A percentile compares a stretch with the other conserved stretches of the same genome.
phyloP scores from a whole-genome alignment of 2,888 invertebrate genomes.

The Drosophila nr. perissopoda region DNA sequence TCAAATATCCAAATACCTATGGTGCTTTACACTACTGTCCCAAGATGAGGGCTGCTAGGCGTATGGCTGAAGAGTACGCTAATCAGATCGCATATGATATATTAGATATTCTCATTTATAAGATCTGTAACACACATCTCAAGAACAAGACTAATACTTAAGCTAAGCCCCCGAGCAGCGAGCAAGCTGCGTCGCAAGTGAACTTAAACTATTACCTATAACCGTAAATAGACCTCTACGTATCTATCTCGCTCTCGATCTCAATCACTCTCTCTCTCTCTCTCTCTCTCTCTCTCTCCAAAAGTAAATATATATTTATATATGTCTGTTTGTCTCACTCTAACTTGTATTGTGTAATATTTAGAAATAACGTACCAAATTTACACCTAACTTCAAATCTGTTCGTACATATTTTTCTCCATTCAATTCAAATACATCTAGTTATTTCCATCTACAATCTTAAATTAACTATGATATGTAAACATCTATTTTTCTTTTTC shows the following conservation, averaged over 20 bases:
- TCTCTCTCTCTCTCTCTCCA: constrained; percentile 7
- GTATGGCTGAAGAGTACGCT: constrained; percentile 8
- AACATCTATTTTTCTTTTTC: constrained; percentile 22
- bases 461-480: constrained; percentile 58
- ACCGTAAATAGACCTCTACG: constrained; percentile 18
- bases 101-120: background rate
- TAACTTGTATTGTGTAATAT: constrained; percentile 74
- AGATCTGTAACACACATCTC: background rate
- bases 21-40: background rate
- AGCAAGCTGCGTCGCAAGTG: constrained; percentile 1
- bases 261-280: background rate
- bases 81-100: background rate
- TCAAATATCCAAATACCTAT: constrained; percentile 9
- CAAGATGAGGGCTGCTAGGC: background rate
- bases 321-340: constrained; percentile 64
- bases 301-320: constrained; percentile 34
- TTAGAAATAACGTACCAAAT: constrained; percentile 65
- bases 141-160: constrained; percentile 1
- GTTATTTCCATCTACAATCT: constrained; percentile 60
- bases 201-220: constrained; percentile 11
- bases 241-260: background rate
- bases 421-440: constrained; percentile 68
- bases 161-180: constrained; percentile 33
- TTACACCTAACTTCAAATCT: constrained; percentile 63
- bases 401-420: constrained; percentile 71